phyloP scores from a whole-genome alignment of 2,113 vertebrate species.

The Rhea americana region DNA sequence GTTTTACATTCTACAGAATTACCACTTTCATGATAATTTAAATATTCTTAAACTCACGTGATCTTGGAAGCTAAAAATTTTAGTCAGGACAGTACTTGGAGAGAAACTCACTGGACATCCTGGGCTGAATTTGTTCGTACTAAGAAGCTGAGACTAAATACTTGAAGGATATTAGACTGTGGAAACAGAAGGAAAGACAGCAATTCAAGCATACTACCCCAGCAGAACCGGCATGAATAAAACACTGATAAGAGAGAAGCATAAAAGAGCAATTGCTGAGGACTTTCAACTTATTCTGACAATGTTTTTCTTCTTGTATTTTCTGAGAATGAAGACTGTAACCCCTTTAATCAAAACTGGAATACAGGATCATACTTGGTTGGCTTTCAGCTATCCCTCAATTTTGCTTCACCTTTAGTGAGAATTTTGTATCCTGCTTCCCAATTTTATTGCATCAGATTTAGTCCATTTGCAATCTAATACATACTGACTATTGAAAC shows the following conservation, averaged over 20 bases:
- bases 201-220: not conserved
- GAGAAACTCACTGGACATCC: not conserved
- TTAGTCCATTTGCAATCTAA: constrained; percentile 1
- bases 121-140: not conserved
- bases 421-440: not conserved
- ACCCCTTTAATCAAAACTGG: not conserved
- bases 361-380: not conserved
- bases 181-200: not conserved
- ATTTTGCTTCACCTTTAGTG: not conserved
- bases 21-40: not conserved
- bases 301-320: not conserved
- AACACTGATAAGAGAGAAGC: not conserved
- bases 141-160: not conserved
- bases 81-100: not conserved
- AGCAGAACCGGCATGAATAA: not conserved
- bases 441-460: not conserved
- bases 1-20: not conserved
- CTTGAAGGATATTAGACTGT: not conserved
- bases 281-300: not conserved
- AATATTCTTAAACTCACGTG: not conserved
- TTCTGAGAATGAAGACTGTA: not conserved
- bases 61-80: not conserved
- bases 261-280: not conserved
- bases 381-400: not conserved
- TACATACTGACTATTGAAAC: not conserved